Base-by-base conservation (phyloP, 2,888 invertebrate species). In the Ecdyonurus torrentis region DNA sequence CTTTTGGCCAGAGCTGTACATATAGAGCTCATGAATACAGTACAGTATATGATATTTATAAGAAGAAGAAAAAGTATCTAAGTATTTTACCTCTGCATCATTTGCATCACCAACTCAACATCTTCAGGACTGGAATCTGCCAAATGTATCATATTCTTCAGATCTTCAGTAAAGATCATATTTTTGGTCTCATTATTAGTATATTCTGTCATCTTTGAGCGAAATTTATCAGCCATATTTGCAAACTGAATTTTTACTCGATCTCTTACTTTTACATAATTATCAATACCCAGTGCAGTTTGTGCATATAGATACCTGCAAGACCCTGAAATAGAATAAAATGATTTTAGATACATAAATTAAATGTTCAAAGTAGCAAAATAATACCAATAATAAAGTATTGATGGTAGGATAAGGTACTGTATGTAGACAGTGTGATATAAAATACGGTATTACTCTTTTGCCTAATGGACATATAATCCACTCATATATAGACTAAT, bases 131-230 rank as follows among this genome's bases (percentile, higher is more conserved):
- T 77, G 25, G 79, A 80, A 65, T 85, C 81, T 1, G 82, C 81
- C 62, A 91, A 72, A 70, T 90, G 85, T 2, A 87, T 72, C 82
- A 90, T 86, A 71, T 87, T 87, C 73, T 90, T 91, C 15, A 91
- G 75, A 74, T 91, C 91, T 75, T 91, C 91, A 3, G 90, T 89
- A 70, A 90, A 91, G 66, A 91, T 81, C 81, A 89, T 82, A 67
- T 79, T 82, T 65, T 79, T 79, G 0, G 72, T 67, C 0, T 77
- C 72, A 0, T 79, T 74, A 19, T 80, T 76, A 0, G 82, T 75
- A 72, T 83, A 85, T 62, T 84, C 81, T 15, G 69, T 73, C 88
- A 91, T 89, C 75, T 89, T 87, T 0, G 72, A 68, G 64, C 80
- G 79, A 72, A 91, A 91, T 66, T 83, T 83, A 0, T 84, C 84